Evolutionary conservation across 2,797 vertebrate species (phyloP).

Genomic region (Sebastes vulpes): DNA sequence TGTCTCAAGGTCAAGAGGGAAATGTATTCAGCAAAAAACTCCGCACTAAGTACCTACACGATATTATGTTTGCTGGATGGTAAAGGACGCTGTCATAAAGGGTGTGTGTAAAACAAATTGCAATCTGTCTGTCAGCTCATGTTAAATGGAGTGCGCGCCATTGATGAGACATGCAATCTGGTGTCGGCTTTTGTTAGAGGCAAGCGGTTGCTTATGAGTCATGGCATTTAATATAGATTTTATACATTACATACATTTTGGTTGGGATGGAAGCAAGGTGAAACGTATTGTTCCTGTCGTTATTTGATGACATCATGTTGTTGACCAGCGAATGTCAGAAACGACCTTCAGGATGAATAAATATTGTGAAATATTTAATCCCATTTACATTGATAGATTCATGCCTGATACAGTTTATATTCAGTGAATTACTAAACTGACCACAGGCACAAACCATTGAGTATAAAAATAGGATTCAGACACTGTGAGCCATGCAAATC

Average conservation of each 20-base stretch:
- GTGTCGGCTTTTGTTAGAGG: conserved; percentile 65
- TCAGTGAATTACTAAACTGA: conserved; percentile 32
- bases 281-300: conserved; percentile 37
- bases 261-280: conserved; percentile 34
- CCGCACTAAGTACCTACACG: conserved; percentile 59
- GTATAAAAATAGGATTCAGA: conserved; percentile 47
- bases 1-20: conserved; percentile 77
- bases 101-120: conserved; percentile 79
- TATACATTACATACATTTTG: conserved; percentile 60
- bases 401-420: not conserved
- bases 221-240: conserved; percentile 66
- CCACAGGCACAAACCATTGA: conserved; percentile 23
- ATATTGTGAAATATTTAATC: conserved; percentile 45
- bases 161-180: conserved; percentile 79
- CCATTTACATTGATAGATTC: conserved; percentile 24
- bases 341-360: conserved; percentile 45
- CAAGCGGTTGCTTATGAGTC: conserved; percentile 54
- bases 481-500: conserved; percentile 41
- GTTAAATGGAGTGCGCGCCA: conserved; percentile 78
- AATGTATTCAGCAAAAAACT: conserved; percentile 62
- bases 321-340: conserved; percentile 27
- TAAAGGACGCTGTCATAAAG: conserved; percentile 73
- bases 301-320: conserved; percentile 37
- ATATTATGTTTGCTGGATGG: conserved; percentile 64
- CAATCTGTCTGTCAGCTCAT: conserved; percentile 79